Base-by-base conservation (phyloP, 1,140 invertebrate genomes). In the Zaprionus ornatus region DNA sequence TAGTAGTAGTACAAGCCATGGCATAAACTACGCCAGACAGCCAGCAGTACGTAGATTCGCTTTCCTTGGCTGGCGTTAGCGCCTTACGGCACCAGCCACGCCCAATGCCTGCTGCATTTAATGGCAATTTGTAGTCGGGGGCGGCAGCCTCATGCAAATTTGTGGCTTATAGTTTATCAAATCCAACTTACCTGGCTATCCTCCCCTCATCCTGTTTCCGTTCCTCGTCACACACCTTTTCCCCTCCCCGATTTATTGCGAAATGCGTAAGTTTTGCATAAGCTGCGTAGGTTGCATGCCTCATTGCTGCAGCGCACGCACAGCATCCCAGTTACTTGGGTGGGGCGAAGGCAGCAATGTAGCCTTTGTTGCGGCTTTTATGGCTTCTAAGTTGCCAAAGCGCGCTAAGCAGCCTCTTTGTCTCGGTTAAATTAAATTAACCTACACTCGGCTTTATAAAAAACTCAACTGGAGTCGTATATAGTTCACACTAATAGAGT, bases 161-260 rank as follows among this genome's bases (percentile, higher is more conserved):
- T 87, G 84, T 87, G 84, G 84, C 84, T 87, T 87, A 87, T 79
- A 87, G 85, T 88, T 84, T 88, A 87, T 87, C 84, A 87, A 80
- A 85, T 80, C 73, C 40, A 65, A 63, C 65, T 79, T 59, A 50
- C 79, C 69, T n/a, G 55, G 54, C 21, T 67, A 17, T 37, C n/a
- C 15, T 21, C 4, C 56, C 37, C 29, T 42, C 19, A 3, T 10
- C n/a, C 68, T 17, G n/a, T 17, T 45, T 7, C 37, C 45, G 17
- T 7, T 13, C 10, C 42, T 15, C 19, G 4, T 4, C 1, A 10
- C 45, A 19, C 45, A 40, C 4, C 15, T 12, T 10, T 12, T 15
- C 12, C 15, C 52, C 27, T 32, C 10, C 13, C n/a, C 25, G 10
- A 17, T 25, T 50, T 55, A 86, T 82, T 79, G 67, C 55, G 35